These are phyloP conservation scores for Tipula lateralis DNA, from an alignment of 2,888 invertebrate genomes.

Conservation along the genomic window DNA sequence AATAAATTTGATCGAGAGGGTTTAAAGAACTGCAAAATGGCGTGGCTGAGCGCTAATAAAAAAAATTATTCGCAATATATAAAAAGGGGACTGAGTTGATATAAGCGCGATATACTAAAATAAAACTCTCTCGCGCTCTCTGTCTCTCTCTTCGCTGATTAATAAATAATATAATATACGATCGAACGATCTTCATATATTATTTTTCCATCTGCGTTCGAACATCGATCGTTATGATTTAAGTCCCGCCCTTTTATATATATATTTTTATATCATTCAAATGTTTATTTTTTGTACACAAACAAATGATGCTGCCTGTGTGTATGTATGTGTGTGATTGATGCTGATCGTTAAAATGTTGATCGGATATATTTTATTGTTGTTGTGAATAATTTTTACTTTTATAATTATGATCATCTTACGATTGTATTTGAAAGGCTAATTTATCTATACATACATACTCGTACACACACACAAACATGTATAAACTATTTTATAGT, in stretches of 20 bases:
- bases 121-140: not conserved
- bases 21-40: not conserved
- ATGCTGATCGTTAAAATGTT: conserved; percentile 19
- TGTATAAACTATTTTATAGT: not conserved
- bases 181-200: not conserved
- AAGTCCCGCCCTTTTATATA: conserved; percentile 5
- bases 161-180: not conserved
- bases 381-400: conserved; percentile 11
- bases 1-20: not conserved
- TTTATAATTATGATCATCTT: conserved; percentile 19
- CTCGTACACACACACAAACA: not conserved
- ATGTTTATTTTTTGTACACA: not conserved
- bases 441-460: not conserved
- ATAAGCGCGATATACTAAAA: not conserved
- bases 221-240: not conserved
- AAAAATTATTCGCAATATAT: not conserved
- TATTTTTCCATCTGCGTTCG: not conserved
- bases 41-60: not conserved
- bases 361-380: conserved; percentile 19
- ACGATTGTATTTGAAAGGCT: conserved; percentile 15
- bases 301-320: not conserved
- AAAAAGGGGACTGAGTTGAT: not conserved
- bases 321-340: not conserved
- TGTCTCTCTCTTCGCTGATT: too few relatives aligned
- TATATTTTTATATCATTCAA: conserved; percentile 24